These are phyloP conservation scores for Hyles vespertilio DNA, from an alignment of 1,140 invertebrate species.

Conservation along the genomic window DNA sequence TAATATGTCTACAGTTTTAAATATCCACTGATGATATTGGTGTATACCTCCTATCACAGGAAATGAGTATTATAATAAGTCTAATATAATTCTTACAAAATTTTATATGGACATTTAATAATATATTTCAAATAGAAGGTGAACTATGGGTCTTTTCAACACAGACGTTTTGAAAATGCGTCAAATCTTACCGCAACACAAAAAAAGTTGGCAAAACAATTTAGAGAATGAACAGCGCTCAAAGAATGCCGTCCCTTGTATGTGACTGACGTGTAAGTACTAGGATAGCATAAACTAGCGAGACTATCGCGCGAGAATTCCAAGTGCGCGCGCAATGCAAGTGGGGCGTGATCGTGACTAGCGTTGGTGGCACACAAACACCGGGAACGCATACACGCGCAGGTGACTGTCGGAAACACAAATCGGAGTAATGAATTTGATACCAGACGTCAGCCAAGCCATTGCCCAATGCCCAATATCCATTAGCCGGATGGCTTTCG, in stretches of 20 bases:
- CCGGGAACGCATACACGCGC: conserved; percentile 11
- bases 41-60: no score
- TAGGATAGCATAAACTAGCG: conserved; percentile 33
- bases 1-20: no score
- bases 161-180: no score
- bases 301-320: conserved; percentile 12
- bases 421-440: background rate
- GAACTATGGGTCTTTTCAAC: no score
- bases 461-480: background rate
- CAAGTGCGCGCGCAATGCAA: conserved; percentile 7
- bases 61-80: no score
- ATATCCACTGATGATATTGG: no score
- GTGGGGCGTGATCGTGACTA: conserved; percentile 8
- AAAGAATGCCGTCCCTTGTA: conserved; percentile 47
- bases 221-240: conserved; percentile 24
- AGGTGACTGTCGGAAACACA: background rate
- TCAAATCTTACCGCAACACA: no score
- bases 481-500: conserved; percentile 18
- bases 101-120: no score
- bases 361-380: conserved; percentile 20
- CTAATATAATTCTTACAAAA: no score
- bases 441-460: background rate
- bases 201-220: background rate
- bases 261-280: conserved; percentile 40
- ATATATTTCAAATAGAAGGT: no score